Percentiles rank a stretch among this genome's conserved stretches.
phyloP scores from a whole-genome alignment of 1,140 invertebrate genomes.

The Coptotermes formosanus region DNA sequence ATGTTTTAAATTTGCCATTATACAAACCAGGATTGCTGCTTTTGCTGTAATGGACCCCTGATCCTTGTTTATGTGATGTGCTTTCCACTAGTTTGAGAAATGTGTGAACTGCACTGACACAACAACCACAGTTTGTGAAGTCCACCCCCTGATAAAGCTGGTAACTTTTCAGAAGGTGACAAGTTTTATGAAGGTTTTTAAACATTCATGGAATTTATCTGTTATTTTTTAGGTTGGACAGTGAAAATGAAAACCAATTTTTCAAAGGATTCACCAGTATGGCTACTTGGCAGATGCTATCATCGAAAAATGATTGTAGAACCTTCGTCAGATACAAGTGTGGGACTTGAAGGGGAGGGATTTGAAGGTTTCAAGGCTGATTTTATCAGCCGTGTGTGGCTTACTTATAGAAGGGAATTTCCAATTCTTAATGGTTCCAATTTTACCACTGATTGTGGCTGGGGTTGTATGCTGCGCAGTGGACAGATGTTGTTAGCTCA shows the following conservation, averaged over 20 bases:
- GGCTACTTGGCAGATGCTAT: slow-evolving; percentile 78
- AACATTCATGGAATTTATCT: too few species aligned
- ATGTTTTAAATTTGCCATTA: too few species aligned
- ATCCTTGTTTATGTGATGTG: too few species aligned
- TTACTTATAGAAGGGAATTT: slow-evolving; percentile 82
- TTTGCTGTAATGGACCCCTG: too few species aligned
- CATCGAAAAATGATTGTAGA: slow-evolving; percentile 60
- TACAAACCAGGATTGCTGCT: too few species aligned
- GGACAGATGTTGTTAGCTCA: slow-evolving; percentile 87
- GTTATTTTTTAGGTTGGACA: slow-evolving; percentile 57
- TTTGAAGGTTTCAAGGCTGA: slow-evolving; percentile 77
- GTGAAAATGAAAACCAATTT: slow-evolving; percentile 79
- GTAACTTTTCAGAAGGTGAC: too few species aligned
- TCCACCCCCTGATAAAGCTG: too few species aligned
- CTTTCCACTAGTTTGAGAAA: too few species aligned
- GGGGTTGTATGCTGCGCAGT: slow-evolving; percentile 86
- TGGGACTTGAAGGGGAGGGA: slow-evolving; percentile 47
- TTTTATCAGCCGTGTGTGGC: slow-evolving; percentile 74
- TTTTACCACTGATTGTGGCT: slow-evolving; percentile 80
- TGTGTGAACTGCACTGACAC: too few species aligned
- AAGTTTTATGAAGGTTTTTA: too few species aligned
- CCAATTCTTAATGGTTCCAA: slow-evolving; percentile 71
- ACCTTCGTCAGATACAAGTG: slow-evolving; percentile 40
- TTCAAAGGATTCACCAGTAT: slow-evolving; percentile 82
- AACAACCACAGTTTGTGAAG: too few species aligned